Evolutionary conservation across 2,113 vertebrate genomes (phyloP).

Genomic region (Petaurus breviceps): DNA sequence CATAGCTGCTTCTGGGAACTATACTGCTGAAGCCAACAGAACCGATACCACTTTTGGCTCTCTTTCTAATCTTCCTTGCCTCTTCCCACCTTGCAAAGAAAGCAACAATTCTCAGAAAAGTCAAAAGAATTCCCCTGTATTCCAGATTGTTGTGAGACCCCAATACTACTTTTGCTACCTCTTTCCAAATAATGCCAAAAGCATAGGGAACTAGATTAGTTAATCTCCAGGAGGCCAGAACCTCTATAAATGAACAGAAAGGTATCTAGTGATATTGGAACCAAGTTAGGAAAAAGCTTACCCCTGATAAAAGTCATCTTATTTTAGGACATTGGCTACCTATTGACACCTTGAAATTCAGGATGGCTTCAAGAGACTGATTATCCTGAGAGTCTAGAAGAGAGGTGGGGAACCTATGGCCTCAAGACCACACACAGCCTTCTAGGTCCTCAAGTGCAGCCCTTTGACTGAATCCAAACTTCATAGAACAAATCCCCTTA

Average conservation of each 20-base stretch:
- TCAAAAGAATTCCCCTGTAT: not conserved
- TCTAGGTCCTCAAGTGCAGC: no score
- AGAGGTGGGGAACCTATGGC: no score
- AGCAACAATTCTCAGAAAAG: not conserved
- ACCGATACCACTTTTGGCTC: not conserved
- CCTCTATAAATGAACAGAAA: not conserved
- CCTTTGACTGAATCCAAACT: no score
- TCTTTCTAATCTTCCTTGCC: not conserved
- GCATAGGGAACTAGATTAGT: not conserved
- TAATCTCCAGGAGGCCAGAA: not conserved
- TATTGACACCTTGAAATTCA: slow-evolving; percentile 30
- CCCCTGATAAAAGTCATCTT: not conserved
- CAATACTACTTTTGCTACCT: not conserved
- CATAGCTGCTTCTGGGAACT: not conserved
- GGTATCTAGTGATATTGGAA: slow-evolving; percentile 1
- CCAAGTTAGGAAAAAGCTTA: not conserved
- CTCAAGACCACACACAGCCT: no score
- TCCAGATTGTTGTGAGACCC: not conserved
- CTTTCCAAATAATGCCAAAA: not conserved
- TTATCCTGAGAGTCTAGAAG: not conserved
- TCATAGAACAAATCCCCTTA: no score
- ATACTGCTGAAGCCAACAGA: not conserved
- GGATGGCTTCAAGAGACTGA: not conserved
- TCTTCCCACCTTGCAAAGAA: not conserved
- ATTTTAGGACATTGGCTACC: slow-evolving; percentile 2